phyloP scores from a whole-genome alignment of 2,888 invertebrate genomes.

The Lepas anatifera region DNA sequence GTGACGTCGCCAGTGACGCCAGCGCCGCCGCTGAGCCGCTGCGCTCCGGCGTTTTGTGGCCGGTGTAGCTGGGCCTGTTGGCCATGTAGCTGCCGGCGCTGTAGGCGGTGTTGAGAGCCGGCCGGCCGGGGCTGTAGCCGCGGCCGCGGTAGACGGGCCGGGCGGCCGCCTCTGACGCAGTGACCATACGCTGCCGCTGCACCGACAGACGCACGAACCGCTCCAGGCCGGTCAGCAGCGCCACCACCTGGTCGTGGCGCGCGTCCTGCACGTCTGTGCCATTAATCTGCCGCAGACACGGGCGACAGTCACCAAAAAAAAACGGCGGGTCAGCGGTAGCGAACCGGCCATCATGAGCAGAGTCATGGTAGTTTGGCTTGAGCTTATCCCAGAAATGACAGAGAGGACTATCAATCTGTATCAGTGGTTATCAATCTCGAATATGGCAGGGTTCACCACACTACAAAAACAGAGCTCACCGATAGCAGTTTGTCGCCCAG shows the following conservation, averaged over 20 bases:
- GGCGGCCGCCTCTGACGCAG: constrained; percentile 40
- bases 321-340: too few species aligned
- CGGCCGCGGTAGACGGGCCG: constrained; percentile 43
- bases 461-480: too few species aligned
- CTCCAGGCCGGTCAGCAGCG: constrained; percentile 78
- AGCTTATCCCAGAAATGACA: too few species aligned
- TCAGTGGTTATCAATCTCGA: too few species aligned
- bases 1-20: constrained; percentile 39
- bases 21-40: constrained; percentile 36
- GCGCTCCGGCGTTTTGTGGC: constrained; percentile 47
- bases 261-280: constrained; percentile 85
- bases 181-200: constrained; percentile 52
- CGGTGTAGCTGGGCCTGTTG: constrained; percentile 49
- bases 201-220: constrained; percentile 80
- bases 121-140: not conserved
- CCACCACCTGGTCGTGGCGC: constrained; percentile 86
- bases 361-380: too few species aligned
- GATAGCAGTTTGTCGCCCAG: constrained; percentile 77
- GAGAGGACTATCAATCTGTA: too few species aligned
- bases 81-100: constrained; percentile 58
- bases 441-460: too few species aligned
- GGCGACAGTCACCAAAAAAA: too few species aligned
- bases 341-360: not conserved
- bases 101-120: constrained; percentile 32
- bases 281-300: constrained; percentile 92